phyloP scores from a whole-genome alignment of 2,888 invertebrate genomes.

The Caenorhabditis imperialis region DNA sequence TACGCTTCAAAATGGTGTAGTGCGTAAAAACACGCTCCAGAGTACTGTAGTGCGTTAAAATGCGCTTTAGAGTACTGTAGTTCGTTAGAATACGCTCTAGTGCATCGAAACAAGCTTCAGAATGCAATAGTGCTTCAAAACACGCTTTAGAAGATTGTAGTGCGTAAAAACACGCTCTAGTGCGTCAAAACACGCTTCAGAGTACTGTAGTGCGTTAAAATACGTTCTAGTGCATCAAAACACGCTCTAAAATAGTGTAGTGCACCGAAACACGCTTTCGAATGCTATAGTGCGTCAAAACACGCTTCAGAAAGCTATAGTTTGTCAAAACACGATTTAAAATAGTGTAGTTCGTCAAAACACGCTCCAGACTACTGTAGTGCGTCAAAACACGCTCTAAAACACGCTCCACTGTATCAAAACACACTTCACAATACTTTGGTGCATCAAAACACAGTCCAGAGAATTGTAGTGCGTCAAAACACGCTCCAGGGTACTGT shows the following conservation, averaged over 20 bases:
- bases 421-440: too few species aligned
- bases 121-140: not conserved
- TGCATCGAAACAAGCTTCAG: conserved; percentile 7
- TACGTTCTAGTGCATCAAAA: too few species aligned
- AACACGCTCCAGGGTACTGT: conserved; percentile 12
- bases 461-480: conserved; percentile 1
- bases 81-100: not conserved
- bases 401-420: too few species aligned
- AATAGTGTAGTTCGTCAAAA: too few species aligned
- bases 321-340: too few species aligned
- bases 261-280: not conserved
- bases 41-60: conserved; percentile 7
- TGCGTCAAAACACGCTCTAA: conserved; percentile 21
- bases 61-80: too few species aligned
- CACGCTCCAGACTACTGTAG: not conserved
- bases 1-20: too few species aligned
- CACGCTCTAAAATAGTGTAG: too few species aligned
- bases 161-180: not conserved
- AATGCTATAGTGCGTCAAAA: conserved; percentile 8
- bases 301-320: too few species aligned
- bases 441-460: not conserved
- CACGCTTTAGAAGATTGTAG: too few species aligned
- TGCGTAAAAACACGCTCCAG: not conserved
- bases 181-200: conserved; percentile 10
- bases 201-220: too few species aligned